A percentile compares a stretch with the other conserved stretches of the same genome.
Evolutionary conservation across 1,140 invertebrate genomes (phyloP).

Genomic region (Neodiprion fabricii): DNA sequence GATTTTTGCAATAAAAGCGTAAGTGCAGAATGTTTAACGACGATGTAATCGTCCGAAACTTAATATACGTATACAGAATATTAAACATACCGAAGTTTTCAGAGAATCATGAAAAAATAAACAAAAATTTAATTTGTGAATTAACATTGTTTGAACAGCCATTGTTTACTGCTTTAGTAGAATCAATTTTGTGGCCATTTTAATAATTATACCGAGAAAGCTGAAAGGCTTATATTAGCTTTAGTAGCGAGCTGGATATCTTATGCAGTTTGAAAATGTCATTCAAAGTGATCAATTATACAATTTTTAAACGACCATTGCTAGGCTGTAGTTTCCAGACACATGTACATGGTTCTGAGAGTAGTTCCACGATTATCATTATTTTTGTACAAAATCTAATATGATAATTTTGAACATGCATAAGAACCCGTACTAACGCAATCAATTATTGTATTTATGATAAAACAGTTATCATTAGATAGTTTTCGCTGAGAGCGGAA

Average conservation of each 20-base stretch:
- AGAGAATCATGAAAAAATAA: background rate
- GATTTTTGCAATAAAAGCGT: background rate
- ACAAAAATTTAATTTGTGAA: no score
- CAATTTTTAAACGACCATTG: conserved; percentile 3
- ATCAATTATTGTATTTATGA: background rate
- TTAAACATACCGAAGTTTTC: background rate
- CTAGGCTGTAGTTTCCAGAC: background rate
- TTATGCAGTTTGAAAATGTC: background rate
- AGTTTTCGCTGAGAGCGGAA: background rate
- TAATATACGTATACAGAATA: background rate
- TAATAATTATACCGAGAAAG: background rate
- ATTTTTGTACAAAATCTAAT: background rate
- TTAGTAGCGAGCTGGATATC: background rate
- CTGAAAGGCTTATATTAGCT: background rate
- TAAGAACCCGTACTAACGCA: background rate
- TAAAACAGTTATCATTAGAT: background rate
- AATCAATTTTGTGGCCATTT: conserved; percentile 2
- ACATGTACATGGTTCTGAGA: background rate
- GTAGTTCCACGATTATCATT: background rate
- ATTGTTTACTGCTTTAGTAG: conserved; percentile 6
- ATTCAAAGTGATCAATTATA: background rate
- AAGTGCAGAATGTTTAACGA: background rate
- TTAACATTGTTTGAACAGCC: background rate
- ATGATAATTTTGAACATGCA: background rate
- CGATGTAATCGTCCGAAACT: background rate